phyloP scores from a whole-genome alignment of 2,888 invertebrate species.

The Sturmia bella region DNA sequence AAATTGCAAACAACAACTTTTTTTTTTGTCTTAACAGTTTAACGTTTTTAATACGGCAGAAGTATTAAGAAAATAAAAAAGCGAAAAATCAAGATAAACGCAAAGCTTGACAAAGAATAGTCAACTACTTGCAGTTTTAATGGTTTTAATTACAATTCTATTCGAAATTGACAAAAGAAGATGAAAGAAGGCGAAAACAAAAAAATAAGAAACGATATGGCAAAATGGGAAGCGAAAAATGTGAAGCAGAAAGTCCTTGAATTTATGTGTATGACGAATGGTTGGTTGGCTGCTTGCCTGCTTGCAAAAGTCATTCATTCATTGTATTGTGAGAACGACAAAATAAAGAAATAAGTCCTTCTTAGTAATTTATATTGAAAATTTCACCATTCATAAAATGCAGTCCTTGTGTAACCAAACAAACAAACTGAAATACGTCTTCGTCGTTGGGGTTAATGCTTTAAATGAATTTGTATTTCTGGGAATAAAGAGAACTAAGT shows the following conservation, averaged over 20 bases:
- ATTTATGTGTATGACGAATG: conserved; percentile 16
- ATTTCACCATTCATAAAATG: conserved; percentile 27
- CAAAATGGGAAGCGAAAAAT: neutral
- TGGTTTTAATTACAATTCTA: conserved; percentile 44
- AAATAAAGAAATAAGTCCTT: conserved; percentile 26
- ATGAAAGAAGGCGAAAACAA: neutral
- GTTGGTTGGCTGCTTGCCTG: neutral
- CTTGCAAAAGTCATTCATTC: neutral
- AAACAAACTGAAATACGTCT: conserved; percentile 3
- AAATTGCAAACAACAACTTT: conserved; percentile 47
- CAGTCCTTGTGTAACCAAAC: conserved; percentile 12
- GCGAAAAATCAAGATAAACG: conserved; percentile 4
- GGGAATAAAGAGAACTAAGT: conserved; percentile 13
- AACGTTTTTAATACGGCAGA: conserved; percentile 43
- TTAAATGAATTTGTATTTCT: neutral
- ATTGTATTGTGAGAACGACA: conserved; percentile 4
- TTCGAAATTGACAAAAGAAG: conserved; percentile 43
- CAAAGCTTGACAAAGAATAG: conserved; percentile 24
- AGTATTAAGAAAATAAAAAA: conserved; percentile 13
- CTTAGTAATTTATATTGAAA: conserved; percentile 31
- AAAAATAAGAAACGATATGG: conserved; percentile 2
- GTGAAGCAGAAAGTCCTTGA: conserved; percentile 6
- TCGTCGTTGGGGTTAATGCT: neutral
- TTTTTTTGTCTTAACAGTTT: conserved; percentile 17
- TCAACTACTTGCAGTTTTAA: conserved; percentile 20